Conservation (phyloP, 2,888 invertebrate species). For the Mycogona germanica region DNA sequence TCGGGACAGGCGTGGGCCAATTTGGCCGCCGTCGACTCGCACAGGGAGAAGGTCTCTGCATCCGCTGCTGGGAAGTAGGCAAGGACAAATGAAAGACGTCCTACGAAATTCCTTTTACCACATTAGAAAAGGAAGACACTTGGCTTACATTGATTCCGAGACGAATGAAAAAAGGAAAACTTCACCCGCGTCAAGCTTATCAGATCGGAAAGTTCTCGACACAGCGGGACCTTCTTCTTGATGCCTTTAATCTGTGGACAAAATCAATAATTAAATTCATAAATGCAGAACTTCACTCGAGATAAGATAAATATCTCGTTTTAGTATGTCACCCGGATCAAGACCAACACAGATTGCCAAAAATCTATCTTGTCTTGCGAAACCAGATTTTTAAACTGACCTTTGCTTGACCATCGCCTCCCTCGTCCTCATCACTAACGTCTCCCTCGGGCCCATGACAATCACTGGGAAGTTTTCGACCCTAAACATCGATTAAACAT, state of each 20-base stretch:
- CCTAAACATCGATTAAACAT: slow-evolving; percentile 29
- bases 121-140: slow-evolving; percentile 5
- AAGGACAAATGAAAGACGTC: not conserved
- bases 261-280: too few relatives aligned
- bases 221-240: slow-evolving; percentile 28
- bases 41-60: slow-evolving; percentile 29
- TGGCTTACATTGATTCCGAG: slow-evolving; percentile 24
- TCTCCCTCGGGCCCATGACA: slow-evolving; percentile 34
- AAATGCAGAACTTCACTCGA: too few relatives aligned
- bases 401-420: slow-evolving; percentile 29
- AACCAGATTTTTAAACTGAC: too few relatives aligned
- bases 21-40: slow-evolving; percentile 31
- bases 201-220: slow-evolving; percentile 39
- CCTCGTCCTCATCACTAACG: slow-evolving; percentile 43
- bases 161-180: slow-evolving; percentile 27
- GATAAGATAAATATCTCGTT: too few relatives aligned
- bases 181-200: slow-evolving; percentile 34
- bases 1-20: slow-evolving; percentile 33
- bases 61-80: slow-evolving; percentile 19
- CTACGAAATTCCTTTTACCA: not conserved
- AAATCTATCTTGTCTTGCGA: too few relatives aligned
- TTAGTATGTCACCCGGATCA: too few relatives aligned
- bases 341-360: too few relatives aligned
- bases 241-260: too few relatives aligned
- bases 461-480: slow-evolving; percentile 35